A percentile compares a stretch with the other conserved stretches of the same genome.
These are phyloP conservation scores for Aquatica leii DNA, from an alignment of 2,888 invertebrate genomes.

Conservation along the genomic window DNA sequence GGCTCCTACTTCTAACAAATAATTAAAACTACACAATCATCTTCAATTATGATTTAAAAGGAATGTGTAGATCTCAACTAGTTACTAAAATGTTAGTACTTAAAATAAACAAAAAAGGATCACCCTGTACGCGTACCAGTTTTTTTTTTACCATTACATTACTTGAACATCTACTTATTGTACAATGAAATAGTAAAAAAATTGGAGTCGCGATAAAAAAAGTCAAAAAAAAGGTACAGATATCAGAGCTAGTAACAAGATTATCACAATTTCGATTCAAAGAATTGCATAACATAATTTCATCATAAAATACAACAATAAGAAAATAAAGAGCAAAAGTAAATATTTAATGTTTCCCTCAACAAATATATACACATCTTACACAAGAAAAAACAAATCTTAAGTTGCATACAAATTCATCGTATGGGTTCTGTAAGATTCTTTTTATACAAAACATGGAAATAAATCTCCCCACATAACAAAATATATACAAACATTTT, in stretches of 20 bases:
- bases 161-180: background rate
- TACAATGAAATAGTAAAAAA: background rate
- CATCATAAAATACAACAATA: slow-evolving; percentile 18
- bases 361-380: slow-evolving; percentile 28
- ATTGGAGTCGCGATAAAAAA: background rate
- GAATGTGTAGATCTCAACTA: background rate
- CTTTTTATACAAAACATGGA: slow-evolving; percentile 20
- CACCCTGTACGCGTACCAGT: slow-evolving; percentile 2
- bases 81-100: background rate
- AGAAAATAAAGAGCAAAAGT: slow-evolving; percentile 18
- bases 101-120: background rate
- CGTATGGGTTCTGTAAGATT: background rate
- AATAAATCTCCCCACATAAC: slow-evolving; percentile 26
- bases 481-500: slow-evolving; percentile 20
- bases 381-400: slow-evolving; percentile 6
- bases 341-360: slow-evolving; percentile 19
- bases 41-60: background rate
- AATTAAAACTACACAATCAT: background rate
- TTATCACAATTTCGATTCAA: slow-evolving; percentile 32
- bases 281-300: slow-evolving; percentile 14
- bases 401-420: background rate
- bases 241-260: slow-evolving; percentile 45
- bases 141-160: background rate
- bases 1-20: slow-evolving; percentile 4
- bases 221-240: slow-evolving; percentile 40